Evolutionary conservation across 2,888 invertebrate species (phyloP), one percentile per base, ranked within the genome.

Genomic region (Meliscaeva auricollis): DNA sequence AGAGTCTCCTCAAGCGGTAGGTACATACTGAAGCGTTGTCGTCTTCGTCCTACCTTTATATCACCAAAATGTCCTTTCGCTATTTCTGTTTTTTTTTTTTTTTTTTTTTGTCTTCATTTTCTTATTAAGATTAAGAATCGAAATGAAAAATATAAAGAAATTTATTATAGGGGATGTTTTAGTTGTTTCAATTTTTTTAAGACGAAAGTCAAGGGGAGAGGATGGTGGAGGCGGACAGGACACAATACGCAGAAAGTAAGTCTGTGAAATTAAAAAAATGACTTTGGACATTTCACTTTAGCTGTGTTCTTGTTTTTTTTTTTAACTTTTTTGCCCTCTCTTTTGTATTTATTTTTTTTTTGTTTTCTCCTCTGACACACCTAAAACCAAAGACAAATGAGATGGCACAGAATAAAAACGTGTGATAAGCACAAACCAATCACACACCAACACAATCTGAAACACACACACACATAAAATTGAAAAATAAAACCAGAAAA

Each of bases 141-240:
- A 77, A 82, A 82, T 82, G 73, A 77, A 77, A 77, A 73, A 60
- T 73, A 60, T 73, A 82, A 82, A 73, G 35, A 68, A 77, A 73
- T 77, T 77, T 77, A 77, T 52, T 68, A 50, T 7, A 30, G 9
- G 32, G 46, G 46, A 41, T 22, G 38, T 11, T 30, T 15, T 15
- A 30, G n/a, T 38, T 62, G 30, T 46, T 30, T 46, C 30, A 46
- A 13, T 30, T 26, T 35, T 35, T 54, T 15, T n/a, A 17, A 5
- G 22, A 38, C 32, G 32, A 32, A 32, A 32, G 44, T 11, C 9
- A 13, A 8, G 17, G 56, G 17, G 30, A 3, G n/a, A 15, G n/a
- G 46, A 26, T 15, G 1, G 1, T 2, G 4, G 13, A 66, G 11
- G 38, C 9, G 26, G 15, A 15, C 11, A n/a, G 26, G 15, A 15